A percentile compares a stretch with the other conserved stretches of the same genome.
Conservation (phyloP, 2,797 vertebrate species). For the Hirundo rustica region DNA sequence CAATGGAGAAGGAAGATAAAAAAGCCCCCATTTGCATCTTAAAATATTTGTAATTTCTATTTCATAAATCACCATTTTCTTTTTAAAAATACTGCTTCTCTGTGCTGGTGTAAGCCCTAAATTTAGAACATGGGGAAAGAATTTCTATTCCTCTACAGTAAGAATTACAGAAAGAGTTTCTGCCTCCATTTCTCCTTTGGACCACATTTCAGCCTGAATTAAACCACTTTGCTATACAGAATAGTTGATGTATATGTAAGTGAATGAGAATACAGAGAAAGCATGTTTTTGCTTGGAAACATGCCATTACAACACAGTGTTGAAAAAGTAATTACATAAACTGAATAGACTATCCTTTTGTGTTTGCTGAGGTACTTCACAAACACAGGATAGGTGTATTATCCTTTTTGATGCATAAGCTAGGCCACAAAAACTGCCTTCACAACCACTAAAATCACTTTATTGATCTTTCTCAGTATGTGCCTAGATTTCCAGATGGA, state of each 20-base stretch:
- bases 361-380: neutral
- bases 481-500: neutral
- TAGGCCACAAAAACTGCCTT: constrained; percentile 7
- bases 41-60: neutral
- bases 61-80: neutral
- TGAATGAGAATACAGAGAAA: neutral
- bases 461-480: neutral
- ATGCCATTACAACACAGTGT: neutral
- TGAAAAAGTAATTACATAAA: neutral
- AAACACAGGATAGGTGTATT: neutral
- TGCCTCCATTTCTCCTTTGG: neutral
- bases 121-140: neutral
- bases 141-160: neutral
- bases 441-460: neutral
- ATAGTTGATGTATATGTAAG: neutral
- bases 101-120: neutral
- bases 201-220: neutral
- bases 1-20: neutral
- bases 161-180: neutral
- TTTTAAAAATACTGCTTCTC: neutral
- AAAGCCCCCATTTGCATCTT: neutral
- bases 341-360: neutral
- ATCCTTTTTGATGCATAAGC: neutral
- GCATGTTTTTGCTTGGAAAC: neutral
- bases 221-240: neutral